Conservation (phyloP, 1,140 invertebrate species). For the Eciton burchellii region DNA sequence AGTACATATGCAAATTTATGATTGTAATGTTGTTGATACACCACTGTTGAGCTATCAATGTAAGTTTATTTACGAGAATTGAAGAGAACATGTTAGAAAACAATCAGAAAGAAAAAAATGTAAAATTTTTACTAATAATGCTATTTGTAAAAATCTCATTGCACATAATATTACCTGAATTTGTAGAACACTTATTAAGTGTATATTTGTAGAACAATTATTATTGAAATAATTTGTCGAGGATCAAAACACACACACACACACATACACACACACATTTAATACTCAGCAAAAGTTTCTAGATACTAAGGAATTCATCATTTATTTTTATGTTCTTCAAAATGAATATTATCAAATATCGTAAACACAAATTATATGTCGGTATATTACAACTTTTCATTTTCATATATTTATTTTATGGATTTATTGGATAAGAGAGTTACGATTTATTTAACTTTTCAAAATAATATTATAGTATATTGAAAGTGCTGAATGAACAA, state of each 20-base stretch:
- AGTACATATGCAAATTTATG: conserved; percentile 16
- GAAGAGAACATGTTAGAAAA: not conserved
- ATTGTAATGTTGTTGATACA: conserved; percentile 29
- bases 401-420: conserved; percentile 28
- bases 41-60: conserved; percentile 5
- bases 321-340: conserved; percentile 16
- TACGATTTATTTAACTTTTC: conserved; percentile 32
- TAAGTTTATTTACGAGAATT: conserved; percentile 29
- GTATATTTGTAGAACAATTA: too few species aligned
- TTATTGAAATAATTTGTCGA: conserved; percentile 36
- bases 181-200: not conserved
- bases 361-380: not conserved
- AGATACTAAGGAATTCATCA: conserved; percentile 15
- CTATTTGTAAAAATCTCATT: not conserved
- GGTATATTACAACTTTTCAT: conserved; percentile 14
- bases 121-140: not conserved
- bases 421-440: conserved; percentile 14
- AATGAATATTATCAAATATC: not conserved
- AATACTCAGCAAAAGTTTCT: conserved; percentile 37
- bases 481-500: conserved; percentile 21
- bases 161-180: not conserved
- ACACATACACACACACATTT: too few species aligned
- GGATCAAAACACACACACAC: too few species aligned
- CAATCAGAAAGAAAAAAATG: not conserved
- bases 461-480: conserved; percentile 25